Conservation (phyloP, 2,797 vertebrate genomes). For the Dipus sagitta region DNA sequence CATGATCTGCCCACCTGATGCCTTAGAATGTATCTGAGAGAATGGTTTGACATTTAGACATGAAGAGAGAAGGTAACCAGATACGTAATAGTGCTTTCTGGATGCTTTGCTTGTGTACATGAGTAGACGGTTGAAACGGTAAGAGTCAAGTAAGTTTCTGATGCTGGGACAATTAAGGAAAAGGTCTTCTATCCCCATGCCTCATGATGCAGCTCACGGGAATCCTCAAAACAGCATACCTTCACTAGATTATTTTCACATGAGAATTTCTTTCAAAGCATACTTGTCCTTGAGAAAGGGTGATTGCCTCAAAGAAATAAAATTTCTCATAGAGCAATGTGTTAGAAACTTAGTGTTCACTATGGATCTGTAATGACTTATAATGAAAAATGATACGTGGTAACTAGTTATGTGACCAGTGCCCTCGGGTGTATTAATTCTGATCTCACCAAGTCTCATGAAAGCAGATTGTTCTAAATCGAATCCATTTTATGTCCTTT, state of each 20-base stretch:
- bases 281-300: background rate
- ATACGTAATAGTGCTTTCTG: background rate
- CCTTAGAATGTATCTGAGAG: conserved; percentile 3
- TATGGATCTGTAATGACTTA: background rate
- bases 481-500: background rate
- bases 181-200: background rate
- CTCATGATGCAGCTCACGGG: background rate
- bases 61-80: background rate
- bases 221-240: background rate
- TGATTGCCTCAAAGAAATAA: background rate
- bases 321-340: background rate
- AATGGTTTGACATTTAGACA: background rate
- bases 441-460: background rate
- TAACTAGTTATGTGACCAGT: background rate
- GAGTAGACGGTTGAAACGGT: background rate
- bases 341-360: no score
- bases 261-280: background rate
- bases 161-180: background rate
- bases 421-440: no score
- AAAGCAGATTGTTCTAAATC: background rate
- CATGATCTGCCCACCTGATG: background rate
- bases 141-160: background rate
- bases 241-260: background rate
- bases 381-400: no score
- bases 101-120: background rate